Conservation (phyloP, 2,113 vertebrate genomes). For the Trichechus manatus region DNA sequence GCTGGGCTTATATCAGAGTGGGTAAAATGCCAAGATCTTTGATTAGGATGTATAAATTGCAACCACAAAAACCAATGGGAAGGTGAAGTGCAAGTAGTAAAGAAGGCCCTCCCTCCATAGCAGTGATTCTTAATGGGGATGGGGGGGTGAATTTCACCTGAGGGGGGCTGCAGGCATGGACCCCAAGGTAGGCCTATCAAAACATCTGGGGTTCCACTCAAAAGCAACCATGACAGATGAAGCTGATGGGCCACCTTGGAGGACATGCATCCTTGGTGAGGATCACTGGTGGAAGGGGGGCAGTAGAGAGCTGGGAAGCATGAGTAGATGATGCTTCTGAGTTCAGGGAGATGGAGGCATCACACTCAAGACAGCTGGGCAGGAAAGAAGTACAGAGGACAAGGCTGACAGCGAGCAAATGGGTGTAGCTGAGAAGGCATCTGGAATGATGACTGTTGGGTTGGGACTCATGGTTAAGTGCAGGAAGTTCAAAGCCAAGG, state of each 20-base stretch:
- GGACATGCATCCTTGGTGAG: background rate
- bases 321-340: rapidly evolving
- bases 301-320: background rate
- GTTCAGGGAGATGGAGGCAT: background rate
- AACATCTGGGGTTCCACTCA: background rate
- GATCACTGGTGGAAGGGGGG: background rate
- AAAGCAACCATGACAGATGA: no score
- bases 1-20: rapidly evolving
- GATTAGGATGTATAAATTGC: background rate
- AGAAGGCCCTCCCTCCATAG: background rate
- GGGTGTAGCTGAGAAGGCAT: background rate
- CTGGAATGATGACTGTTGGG: no score
- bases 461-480: background rate
- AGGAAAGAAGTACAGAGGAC: background rate
- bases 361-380: background rate
- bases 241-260: background rate
- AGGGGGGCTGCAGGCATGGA: background rate
- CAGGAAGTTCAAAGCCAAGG: background rate
- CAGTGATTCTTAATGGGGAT: background rate
- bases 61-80: background rate
- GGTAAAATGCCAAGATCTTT: background rate
- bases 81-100: rapidly evolving
- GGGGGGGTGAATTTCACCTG: background rate
- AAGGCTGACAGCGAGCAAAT: background rate
- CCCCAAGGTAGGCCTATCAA: background rate